Base-by-base conservation (phyloP, 1,140 invertebrate genomes). In the Vanessa atalanta region DNA sequence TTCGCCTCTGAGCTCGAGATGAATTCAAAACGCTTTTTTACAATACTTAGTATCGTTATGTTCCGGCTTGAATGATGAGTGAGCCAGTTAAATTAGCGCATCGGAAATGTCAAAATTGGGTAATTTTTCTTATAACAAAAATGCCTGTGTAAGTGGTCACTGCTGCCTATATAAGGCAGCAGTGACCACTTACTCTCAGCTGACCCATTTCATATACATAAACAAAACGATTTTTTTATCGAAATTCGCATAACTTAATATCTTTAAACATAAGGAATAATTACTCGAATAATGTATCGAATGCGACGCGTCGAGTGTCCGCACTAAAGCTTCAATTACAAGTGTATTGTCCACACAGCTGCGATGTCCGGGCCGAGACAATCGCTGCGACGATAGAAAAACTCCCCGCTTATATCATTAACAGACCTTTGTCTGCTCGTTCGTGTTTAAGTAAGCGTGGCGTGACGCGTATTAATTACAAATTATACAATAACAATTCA, bases 311-410 rank as follows among this genome's bases (percentile, higher is more conserved):
- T 43, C 65, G 37, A 55, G 50, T 55, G 65, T 47, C 65, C 65
- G 15, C 65, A 20, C 15, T 43, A 43, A 43, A 20, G 55, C n/a
- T 16, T 37, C 43, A 68, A 43, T 57, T 31, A 68, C 12, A 13
- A 11, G 11, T 5, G 31, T n/a, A 68, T 57, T 68, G 65, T 68
- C 65, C 16, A 47, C 16, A n/a, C 65, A 68, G 65, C 65, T 68
- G 65, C 50, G 65, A 14, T 20, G 16, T 12, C n/a, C 15, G 47
- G 16, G 8, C 15, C 48, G 26, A 51, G 26, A 67, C 65, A 67
- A 67, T 5, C 5, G 14, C 13, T 12, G 65, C 3, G 20, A 23
- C 9, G 2, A 15, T 31, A 37, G 3, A 43, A 12, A 26, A 50
- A 37, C 13, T 20, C 64, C 47, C 64, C 16, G 48, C 48, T 51